These are phyloP conservation scores for Perca schrenkii DNA, from an alignment of 2,113 vertebrate species.

Conservation along the genomic window DNA sequence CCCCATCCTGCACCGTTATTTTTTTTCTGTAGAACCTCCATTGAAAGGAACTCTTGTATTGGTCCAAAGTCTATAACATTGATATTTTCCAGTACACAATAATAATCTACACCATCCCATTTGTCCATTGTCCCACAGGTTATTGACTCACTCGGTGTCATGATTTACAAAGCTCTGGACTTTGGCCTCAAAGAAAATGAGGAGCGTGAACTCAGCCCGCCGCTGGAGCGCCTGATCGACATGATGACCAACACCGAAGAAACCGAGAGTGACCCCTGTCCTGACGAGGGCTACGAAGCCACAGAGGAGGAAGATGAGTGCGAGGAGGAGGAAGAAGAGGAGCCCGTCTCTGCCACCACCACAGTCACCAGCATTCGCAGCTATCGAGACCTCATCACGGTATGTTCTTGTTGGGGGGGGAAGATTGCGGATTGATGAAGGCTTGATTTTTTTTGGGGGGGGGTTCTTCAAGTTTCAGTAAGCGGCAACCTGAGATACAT, in stretches of 20 bases:
- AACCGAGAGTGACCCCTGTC: constrained; percentile 84
- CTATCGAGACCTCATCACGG: constrained; percentile 91
- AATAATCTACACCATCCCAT: background rate
- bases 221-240: constrained; percentile 94
- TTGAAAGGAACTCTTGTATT: background rate
- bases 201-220: constrained; percentile 95
- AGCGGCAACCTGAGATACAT: background rate
- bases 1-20: background rate
- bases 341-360: background rate
- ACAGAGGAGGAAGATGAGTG: constrained; percentile 90
- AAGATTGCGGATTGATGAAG: background rate
- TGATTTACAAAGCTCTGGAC: constrained; percentile 99
- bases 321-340: constrained; percentile 79
- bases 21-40: background rate
- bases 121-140: constrained; percentile 82
- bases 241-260: constrained; percentile 91
- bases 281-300: constrained; percentile 96
- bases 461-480: background rate
- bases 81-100: background rate
- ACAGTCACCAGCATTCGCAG: constrained; percentile 80
- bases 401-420: constrained; percentile 57
- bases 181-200: constrained; percentile 96
- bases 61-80: background rate
- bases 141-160: constrained; percentile 95
- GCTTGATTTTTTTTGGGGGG: background rate